Evolutionary conservation across 92 coral and sea anemone genomes (phyloP), one percentile per base, ranked within the genome.

Genomic region (Muricea muricata): DNA sequence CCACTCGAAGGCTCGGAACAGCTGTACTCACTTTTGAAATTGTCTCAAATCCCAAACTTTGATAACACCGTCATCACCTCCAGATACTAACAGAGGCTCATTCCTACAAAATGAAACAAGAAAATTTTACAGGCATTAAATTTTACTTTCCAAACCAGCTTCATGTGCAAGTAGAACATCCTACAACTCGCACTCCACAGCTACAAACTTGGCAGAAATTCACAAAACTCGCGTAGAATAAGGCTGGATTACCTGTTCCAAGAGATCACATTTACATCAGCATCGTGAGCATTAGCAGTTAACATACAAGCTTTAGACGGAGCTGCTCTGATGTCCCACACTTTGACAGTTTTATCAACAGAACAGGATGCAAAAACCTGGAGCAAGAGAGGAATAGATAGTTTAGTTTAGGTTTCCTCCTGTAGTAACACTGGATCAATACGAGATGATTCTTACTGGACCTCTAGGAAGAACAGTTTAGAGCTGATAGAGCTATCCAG

Each of bases 191-290:
- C n/a, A n/a, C n/a, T n/a, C n/a, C n/a, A n/a, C n/a, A n/a, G n/a
- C n/a, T n/a, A n/a, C n/a, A n/a, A n/a, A n/a, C n/a, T n/a, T n/a
- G n/a, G n/a, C n/a, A n/a, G n/a, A n/a, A n/a, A n/a, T n/a, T n/a
- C n/a, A n/a, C n/a, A n/a, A n/a, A n/a, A n/a, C n/a, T n/a, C n/a
- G n/a, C n/a, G n/a, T n/a, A n/a, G n/a, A n/a, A n/a, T n/a, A n/a
- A n/a, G n/a, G n/a, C n/a, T n/a, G n/a, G n/a, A n/a, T n/a, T 65
- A 93, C 99, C 94, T 96, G 78, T 93, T 93, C 99, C 99, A 96
- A 0, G 99, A 96, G 18, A 96, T 96, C 23, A 96, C 99, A 75
- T 96, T 96, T 10, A 96, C 98, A 68, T 96, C 99, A 3, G 98
- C 89, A 11, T 96, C 99, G 65, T 96, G 99, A 0, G 99, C 99